Evolutionary conservation across 2,888 invertebrate genomes (phyloP).

Genomic region (Luperina nickerlii): DNA sequence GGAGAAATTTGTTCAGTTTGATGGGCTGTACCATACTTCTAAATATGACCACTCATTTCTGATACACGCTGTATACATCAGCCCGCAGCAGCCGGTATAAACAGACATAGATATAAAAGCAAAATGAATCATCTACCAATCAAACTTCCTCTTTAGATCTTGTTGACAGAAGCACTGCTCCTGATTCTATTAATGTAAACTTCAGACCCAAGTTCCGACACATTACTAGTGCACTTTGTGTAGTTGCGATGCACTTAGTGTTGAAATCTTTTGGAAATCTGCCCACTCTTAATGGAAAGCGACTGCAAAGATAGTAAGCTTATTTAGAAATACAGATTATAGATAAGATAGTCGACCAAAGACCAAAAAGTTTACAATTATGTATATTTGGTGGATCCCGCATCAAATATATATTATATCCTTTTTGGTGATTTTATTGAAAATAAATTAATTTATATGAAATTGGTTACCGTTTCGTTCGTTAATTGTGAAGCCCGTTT

Average conservation of each 20-base stretch:
- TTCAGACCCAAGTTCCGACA: constrained; percentile 3
- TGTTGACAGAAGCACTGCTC: constrained; percentile 28
- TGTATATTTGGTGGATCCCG: not conserved
- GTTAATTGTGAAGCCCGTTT: not conserved
- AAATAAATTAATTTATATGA: not conserved
- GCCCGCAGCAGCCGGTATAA: not conserved
- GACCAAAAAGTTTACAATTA: not conserved
- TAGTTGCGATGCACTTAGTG: constrained; percentile 31
- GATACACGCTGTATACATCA: not conserved
- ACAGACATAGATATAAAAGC: not conserved
- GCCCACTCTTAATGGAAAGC: constrained; percentile 48
- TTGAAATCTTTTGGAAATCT: constrained; percentile 52
- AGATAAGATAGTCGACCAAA: not conserved
- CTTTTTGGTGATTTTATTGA: not conserved
- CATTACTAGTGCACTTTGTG: constrained; percentile 24
- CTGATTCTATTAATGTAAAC: constrained; percentile 33
- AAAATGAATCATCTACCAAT: not conserved
- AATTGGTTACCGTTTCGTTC: not conserved
- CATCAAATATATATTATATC: not conserved
- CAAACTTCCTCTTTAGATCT: constrained; percentile 1
- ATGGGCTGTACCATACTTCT: not conserved
- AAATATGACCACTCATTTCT: not conserved
- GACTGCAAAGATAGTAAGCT: constrained; percentile 18
- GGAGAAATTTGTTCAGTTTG: not conserved
- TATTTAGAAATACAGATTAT: not conserved